Percentiles rank a stretch among this genome's conserved stretches.
phyloP scores from a whole-genome alignment of 2,888 invertebrate species.

The Epirrhoe alternata region DNA sequence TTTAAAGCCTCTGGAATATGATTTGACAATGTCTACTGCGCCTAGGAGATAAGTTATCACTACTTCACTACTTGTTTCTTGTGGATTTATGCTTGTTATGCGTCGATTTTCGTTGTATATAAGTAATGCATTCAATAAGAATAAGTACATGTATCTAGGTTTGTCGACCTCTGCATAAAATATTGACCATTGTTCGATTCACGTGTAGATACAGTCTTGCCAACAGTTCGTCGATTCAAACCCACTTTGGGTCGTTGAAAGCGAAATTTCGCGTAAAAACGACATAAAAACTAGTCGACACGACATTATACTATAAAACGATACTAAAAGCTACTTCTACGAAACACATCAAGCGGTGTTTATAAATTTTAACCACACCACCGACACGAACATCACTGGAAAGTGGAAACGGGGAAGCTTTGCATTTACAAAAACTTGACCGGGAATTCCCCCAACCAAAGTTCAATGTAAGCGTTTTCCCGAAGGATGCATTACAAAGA shows the following conservation, averaged over 20 bases:
- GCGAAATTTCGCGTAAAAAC: slow-evolving; percentile 1
- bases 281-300: slow-evolving; percentile 19
- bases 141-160: too few relatives aligned
- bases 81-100: too few relatives aligned
- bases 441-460: slow-evolving; percentile 18
- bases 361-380: slow-evolving; percentile 21
- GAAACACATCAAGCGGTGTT: slow-evolving; percentile 25
- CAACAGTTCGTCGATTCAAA: not conserved
- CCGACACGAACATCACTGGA: slow-evolving; percentile 27
- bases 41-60: too few relatives aligned
- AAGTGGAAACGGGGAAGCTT: slow-evolving; percentile 7
- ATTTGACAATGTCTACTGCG: too few relatives aligned
- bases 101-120: too few relatives aligned
- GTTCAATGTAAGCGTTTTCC: slow-evolving; percentile 17
- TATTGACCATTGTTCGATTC: too few relatives aligned
- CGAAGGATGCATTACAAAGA: slow-evolving; percentile 17
- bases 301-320: slow-evolving; percentile 28
- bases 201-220: not conserved
- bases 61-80: too few relatives aligned
- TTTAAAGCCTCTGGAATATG: too few relatives aligned
- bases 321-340: slow-evolving; percentile 24
- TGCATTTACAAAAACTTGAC: slow-evolving; percentile 8
- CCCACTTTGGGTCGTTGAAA: not conserved
- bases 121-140: too few relatives aligned
- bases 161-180: too few relatives aligned